Conservation (phyloP, 1,140 invertebrate species). For the Palaemon carinicauda region DNA sequence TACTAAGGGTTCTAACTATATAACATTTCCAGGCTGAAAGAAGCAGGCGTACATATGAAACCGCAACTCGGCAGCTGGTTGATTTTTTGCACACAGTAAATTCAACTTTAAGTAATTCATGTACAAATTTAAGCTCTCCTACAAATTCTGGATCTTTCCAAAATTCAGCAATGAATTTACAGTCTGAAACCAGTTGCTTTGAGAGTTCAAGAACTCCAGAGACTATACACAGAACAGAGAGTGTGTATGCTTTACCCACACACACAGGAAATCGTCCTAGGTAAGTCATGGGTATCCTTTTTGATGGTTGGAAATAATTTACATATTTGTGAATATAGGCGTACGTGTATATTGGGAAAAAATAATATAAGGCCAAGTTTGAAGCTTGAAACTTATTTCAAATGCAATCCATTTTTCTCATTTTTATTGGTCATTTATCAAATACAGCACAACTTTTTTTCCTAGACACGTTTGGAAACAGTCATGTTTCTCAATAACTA, state of each 20-base stretch:
- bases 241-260: conserved; percentile 43
- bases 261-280: conserved; percentile 21
- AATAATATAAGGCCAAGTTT: too few species aligned
- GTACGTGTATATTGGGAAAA: too few species aligned
- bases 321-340: too few species aligned
- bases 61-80: conserved; percentile 41
- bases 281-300: not conserved
- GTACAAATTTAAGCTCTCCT: conserved; percentile 1
- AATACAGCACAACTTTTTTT: too few species aligned
- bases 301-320: too few species aligned
- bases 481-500: too few species aligned
- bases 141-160: conserved; percentile 16
- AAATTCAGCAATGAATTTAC: not conserved
- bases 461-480: too few species aligned
- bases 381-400: too few species aligned
- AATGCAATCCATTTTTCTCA: too few species aligned
- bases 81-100: conserved; percentile 45
- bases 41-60: conserved; percentile 48
- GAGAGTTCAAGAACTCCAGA: conserved; percentile 15
- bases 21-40: conserved; percentile 28
- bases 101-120: conserved; percentile 22
- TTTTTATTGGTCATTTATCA: too few species aligned
- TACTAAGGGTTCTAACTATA: not conserved
- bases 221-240: conserved; percentile 23
- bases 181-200: not conserved